Conservation (phyloP, 1,140 invertebrate genomes). For the Drosophila tristis region DNA sequence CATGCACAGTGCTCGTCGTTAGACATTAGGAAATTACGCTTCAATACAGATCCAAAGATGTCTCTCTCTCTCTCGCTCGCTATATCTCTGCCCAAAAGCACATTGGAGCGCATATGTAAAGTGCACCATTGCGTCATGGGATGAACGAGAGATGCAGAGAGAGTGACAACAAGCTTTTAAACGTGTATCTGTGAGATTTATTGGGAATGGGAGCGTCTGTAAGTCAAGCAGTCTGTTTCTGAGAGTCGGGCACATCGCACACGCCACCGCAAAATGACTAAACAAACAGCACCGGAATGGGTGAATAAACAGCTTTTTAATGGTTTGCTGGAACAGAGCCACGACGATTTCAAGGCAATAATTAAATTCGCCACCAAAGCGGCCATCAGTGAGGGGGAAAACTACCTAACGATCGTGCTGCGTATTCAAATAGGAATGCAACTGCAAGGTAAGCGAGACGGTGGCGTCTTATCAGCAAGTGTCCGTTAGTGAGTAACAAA, state of each 20-base stretch:
- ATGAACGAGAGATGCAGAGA: conserved; percentile 13
- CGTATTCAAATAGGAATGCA: conserved; percentile 56
- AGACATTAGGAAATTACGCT: neutral
- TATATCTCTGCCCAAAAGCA: neutral
- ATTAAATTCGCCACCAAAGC: conserved; percentile 42
- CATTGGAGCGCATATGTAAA: neutral
- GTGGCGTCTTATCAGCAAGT: neutral
- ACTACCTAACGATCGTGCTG: conserved; percentile 70
- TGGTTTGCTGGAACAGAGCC: conserved; percentile 74
- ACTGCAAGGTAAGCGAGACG: conserved; percentile 52
- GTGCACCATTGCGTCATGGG: neutral
- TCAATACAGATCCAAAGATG: neutral
- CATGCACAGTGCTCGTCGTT: conserved; percentile 84
- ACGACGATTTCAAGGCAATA: conserved; percentile 69
- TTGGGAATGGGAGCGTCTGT: no score
- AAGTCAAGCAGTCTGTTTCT: conserved; percentile 7
- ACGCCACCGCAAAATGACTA: conserved; percentile 32
- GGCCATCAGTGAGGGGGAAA: conserved; percentile 65
- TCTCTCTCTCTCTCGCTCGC: neutral
- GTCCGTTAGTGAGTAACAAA: neutral
- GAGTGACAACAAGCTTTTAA: conserved; percentile 12
- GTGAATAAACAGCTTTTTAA: conserved; percentile 83
- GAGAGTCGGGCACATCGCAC: conserved; percentile 3
- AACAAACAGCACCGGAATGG: conserved; percentile 73
- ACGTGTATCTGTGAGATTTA: conserved; percentile 1